These are phyloP conservation scores for Bovichtus diacanthus DNA, from an alignment of 2,797 vertebrate genomes.

Conservation along the genomic window DNA sequence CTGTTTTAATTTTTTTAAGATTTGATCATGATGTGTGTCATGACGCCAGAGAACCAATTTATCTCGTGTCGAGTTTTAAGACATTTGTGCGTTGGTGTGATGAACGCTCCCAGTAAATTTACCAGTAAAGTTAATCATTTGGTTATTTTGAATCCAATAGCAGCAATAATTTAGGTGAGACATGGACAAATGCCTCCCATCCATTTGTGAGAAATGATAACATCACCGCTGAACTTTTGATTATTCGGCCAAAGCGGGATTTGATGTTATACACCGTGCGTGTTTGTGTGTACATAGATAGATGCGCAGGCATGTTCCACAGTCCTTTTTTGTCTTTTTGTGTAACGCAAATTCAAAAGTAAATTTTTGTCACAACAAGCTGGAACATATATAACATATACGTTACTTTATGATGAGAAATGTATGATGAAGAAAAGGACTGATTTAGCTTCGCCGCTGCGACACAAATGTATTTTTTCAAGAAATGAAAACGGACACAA, in stretches of 20 bases:
- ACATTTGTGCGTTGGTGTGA: slow-evolving; percentile 3
- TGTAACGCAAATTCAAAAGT: neutral
- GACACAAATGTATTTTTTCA: slow-evolving; percentile 5
- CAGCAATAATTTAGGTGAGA: slow-evolving; percentile 58
- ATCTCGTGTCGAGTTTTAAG: slow-evolving; percentile 9
- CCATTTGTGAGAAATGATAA: slow-evolving; percentile 68
- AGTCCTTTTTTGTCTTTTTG: slow-evolving; percentile 5
- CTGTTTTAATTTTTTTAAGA: no score
- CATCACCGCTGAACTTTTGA: slow-evolving; percentile 60
- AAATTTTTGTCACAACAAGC: neutral
- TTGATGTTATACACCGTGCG: slow-evolving; percentile 32
- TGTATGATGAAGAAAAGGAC: neutral
- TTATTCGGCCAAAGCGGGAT: slow-evolving; percentile 55
- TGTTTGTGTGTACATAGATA: slow-evolving; percentile 29
- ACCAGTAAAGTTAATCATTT: slow-evolving; percentile 35
- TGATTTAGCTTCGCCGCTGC: neutral
- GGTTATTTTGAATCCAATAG: slow-evolving; percentile 49
- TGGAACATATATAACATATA: no score
- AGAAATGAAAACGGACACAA: neutral
- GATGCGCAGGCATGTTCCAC: neutral
- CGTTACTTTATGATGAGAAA: neutral
- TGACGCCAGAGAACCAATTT: neutral
- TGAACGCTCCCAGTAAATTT: slow-evolving; percentile 18
- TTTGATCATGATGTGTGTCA: no score
- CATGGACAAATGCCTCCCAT: slow-evolving; percentile 67